phyloP scores from a whole-genome alignment of 2,113 vertebrate genomes.

The Pomatostomus ruficeps region DNA sequence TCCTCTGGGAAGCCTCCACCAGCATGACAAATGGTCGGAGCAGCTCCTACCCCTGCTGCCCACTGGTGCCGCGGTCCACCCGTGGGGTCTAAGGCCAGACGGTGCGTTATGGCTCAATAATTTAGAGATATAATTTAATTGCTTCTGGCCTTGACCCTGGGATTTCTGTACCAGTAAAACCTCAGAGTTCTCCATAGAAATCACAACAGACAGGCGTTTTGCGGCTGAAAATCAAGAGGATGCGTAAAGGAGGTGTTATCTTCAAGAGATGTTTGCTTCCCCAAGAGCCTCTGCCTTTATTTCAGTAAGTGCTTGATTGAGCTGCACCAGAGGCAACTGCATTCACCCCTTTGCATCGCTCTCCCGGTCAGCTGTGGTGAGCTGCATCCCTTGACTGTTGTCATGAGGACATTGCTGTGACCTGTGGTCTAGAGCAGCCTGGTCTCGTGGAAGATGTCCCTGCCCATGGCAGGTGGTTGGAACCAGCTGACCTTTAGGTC shows the following conservation, averaged over 20 bases:
- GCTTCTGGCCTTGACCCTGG: not conserved
- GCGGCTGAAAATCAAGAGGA: not conserved
- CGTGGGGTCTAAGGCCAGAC: not conserved
- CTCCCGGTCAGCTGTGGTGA: not conserved
- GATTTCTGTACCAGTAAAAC: not conserved
- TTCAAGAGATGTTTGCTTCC: not conserved
- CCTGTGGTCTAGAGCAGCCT: not conserved
- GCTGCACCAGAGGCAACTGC: not conserved
- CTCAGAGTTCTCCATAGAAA: not conserved
- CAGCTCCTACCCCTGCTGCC: not conserved
- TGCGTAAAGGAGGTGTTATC: not conserved
- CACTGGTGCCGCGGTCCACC: not conserved
- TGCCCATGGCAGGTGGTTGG: not conserved
- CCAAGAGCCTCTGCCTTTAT: not conserved
- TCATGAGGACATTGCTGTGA: not conserved
- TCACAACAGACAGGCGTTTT: not conserved
- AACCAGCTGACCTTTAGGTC: not conserved
- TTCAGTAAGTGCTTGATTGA: not conserved
- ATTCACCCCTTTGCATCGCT: fast-evolving
- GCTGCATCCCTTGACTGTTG: not conserved
- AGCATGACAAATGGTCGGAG: not conserved
- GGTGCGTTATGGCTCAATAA: not conserved
- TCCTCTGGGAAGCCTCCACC: not conserved
- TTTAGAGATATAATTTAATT: not conserved
- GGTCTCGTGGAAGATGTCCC: not conserved